These are phyloP conservation scores for Sesia bembeciformis DNA, from an alignment of 2,888 invertebrate species.

Conservation along the genomic window DNA sequence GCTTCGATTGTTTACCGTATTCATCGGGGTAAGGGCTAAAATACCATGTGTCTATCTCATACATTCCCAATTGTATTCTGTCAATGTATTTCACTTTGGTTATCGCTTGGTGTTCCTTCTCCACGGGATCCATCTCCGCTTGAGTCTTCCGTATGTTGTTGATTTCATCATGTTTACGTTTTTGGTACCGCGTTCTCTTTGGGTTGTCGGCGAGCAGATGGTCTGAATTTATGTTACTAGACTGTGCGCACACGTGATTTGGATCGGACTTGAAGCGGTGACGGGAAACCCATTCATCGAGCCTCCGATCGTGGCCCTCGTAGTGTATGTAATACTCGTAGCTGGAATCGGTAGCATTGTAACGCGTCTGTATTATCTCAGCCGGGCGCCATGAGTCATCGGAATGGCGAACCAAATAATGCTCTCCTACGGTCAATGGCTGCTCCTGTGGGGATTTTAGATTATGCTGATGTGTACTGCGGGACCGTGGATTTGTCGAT, in stretches of 20 bases:
- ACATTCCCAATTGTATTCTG: conserved; percentile 93
- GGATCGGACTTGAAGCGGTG: conserved; percentile 86
- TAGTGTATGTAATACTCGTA: conserved; percentile 98
- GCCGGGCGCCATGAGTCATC: conserved; percentile 93
- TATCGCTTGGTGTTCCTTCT: conserved; percentile 95
- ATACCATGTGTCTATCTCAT: conserved; percentile 99
- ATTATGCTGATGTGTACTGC: conserved; percentile 76
- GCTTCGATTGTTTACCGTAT: conserved; percentile 92
- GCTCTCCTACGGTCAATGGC: conserved; percentile 86
- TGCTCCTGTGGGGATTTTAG: conserved; percentile 81
- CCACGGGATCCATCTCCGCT: conserved; percentile 97
- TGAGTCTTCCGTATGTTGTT: conserved; percentile 97
- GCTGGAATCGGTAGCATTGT: conserved; percentile 80
- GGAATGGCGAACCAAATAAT: conserved; percentile 88
- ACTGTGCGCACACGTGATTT: conserved; percentile 80
- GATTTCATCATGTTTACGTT: conserved; percentile 97
- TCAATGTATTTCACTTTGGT: conserved; percentile 98
- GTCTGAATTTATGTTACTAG: conserved; percentile 71
- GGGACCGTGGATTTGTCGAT: conserved; percentile 62
- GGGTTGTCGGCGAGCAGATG: conserved; percentile 79
- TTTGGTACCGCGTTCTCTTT: conserved; percentile 97
- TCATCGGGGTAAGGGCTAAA: conserved; percentile 99
- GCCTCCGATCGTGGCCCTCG: conserved; percentile 93
- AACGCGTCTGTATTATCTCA: conserved; percentile 91
- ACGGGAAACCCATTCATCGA: conserved; percentile 96